These are phyloP conservation scores for Xylota segnis DNA, from an alignment of 2,888 invertebrate genomes.

Conservation along the genomic window DNA sequence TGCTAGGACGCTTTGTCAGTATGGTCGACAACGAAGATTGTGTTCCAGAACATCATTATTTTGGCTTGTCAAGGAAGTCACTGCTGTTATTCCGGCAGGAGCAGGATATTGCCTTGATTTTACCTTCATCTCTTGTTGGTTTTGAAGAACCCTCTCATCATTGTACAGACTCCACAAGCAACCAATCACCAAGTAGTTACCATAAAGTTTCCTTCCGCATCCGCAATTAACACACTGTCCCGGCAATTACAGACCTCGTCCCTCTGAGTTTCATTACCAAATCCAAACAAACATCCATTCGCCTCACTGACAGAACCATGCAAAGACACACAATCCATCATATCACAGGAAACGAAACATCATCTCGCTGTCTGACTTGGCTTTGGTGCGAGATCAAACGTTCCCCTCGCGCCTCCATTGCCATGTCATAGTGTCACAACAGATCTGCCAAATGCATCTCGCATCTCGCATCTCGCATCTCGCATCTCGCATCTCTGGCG, in stretches of 20 bases:
- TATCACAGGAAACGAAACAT: conserved; percentile 36
- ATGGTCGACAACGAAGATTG: no score
- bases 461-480: no score
- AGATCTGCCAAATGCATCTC: conserved; percentile 58
- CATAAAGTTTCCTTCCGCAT: conserved; percentile 1
- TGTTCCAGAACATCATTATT: no score
- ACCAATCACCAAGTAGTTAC: not conserved
- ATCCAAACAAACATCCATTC: conserved; percentile 8
- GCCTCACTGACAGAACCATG: conserved; percentile 8
- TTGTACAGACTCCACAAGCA: no score
- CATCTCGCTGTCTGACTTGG: conserved; percentile 6
- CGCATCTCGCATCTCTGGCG: conserved; percentile 38
- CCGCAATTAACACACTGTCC: conserved; percentile 17
- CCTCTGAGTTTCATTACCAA: conserved; percentile 13
- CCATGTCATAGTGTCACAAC: conserved; percentile 66
- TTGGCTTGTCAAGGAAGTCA: no score
- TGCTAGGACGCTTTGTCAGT: no score
- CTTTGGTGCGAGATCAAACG: conserved; percentile 15
- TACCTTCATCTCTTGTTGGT: no score
- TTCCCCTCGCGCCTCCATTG: conserved; percentile 12
- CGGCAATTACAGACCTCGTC: conserved; percentile 14
- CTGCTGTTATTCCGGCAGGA: no score
- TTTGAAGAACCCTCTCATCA: no score
- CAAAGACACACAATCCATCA: conserved; percentile 43
- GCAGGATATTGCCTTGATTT: no score